Evolutionary conservation across 2,888 invertebrate genomes (phyloP), one percentile per base, ranked within the genome.

Genomic region (Idaea aversata): DNA sequence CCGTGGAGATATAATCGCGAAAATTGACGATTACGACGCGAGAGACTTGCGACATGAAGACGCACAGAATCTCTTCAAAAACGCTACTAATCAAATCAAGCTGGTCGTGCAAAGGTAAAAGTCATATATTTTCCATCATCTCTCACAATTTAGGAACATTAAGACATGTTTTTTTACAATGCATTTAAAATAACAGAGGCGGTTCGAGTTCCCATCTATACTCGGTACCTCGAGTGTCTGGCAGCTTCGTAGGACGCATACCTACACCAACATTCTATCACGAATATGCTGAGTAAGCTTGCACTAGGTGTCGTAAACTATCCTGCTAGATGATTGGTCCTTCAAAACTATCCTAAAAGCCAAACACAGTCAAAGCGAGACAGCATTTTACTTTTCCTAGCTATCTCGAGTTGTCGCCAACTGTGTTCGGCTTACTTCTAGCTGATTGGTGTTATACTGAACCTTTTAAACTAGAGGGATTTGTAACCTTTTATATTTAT

Each of bases 21-120:
- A 97, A 93, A 96, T 99, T 78, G 97, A 96, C 84, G 97, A 97
- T 84, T 97, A 97, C 90, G 98, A 98, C 91, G 95, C 97, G 61
- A 94, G 97, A 69, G 96, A 97, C 84, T 94, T 98, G 81, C 94
- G 97, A 79, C 98, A 98, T 84, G 96, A 97, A 85, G 97, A 98
- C 91, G 98, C 98, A 65, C 97, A 98, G 90, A 96, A 95, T 84
- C 94, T 98, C 72, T 97, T 98, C 88, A 95, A 95, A 87, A 96
- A 96, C 84, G 96, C 97, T 71, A 95, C 95, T 69, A 96, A 95
- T 82, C 95, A 95, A 80, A 96, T 98, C 82, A 95, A 95, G 85
- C 93, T 98, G 74, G 97, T 96, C 73, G 95, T 98, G 69, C 97
- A 97, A 90, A 96, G 97, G 97, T 96, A 16, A 59, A 16, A 5